phyloP scores from a whole-genome alignment of 2,113 vertebrate species.

The Spizaetus ornatus region DNA sequence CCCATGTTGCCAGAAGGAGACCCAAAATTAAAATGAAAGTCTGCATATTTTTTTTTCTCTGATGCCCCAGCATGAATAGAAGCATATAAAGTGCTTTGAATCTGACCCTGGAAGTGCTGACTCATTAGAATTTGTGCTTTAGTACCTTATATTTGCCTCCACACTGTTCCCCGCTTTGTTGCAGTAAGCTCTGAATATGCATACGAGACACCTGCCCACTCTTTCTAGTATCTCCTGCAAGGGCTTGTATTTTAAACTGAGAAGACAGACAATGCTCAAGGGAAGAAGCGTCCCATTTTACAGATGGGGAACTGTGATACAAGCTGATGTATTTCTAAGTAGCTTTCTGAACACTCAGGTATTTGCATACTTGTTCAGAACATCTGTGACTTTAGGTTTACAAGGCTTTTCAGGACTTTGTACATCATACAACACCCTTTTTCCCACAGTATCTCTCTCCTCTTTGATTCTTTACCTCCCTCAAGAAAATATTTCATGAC shows the following conservation, averaged over 20 bases:
- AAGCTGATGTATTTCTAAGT: constrained; percentile 1
- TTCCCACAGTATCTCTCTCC: background rate
- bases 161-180: accelerated
- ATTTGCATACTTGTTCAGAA: constrained; percentile 33
- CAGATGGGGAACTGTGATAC: constrained; percentile 12
- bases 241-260: background rate
- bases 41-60: background rate
- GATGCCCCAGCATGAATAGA: background rate
- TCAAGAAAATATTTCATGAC: background rate
- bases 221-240: constrained; percentile 16
- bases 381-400: background rate
- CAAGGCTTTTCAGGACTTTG: background rate
- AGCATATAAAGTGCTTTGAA: background rate
- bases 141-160: background rate
- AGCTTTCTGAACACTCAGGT: background rate
- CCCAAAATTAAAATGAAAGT: background rate
- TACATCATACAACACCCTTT: background rate
- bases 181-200: background rate
- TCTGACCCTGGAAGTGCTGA: background rate
- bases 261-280: constrained; percentile 2
- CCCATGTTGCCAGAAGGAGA: background rate
- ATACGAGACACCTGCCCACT: background rate
- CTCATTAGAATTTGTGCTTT: background rate
- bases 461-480: background rate
- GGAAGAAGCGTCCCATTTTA: background rate